Conservation (phyloP, 2,888 invertebrate genomes). For the Apotomis betuletana region DNA sequence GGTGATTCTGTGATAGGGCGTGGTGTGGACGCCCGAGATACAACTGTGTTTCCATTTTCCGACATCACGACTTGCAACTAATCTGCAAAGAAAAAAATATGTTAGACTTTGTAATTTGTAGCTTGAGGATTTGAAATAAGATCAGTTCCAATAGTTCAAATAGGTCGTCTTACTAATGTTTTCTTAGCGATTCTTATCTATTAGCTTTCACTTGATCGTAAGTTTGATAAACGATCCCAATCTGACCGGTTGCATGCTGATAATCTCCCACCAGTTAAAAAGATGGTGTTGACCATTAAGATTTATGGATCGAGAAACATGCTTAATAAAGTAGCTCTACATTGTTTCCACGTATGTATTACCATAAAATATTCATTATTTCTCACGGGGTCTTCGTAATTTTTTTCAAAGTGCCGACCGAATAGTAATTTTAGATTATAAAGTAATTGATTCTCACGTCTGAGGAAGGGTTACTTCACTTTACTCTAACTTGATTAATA, state of each 20-base stretch:
- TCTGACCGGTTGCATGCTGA: conserved; percentile 39
- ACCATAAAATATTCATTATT: conserved; percentile 61
- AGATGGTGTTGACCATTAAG: conserved; percentile 67
- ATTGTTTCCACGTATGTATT: conserved; percentile 63
- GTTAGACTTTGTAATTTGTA: background rate
- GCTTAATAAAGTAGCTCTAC: conserved; percentile 74
- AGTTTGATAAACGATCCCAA: conserved; percentile 44
- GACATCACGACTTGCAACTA: conserved; percentile 71
- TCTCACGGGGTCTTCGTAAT: conserved; percentile 51
- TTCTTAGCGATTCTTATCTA: conserved; percentile 56
- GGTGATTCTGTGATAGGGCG: conserved; percentile 78
- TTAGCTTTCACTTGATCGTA: conserved; percentile 63
- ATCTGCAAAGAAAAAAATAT: conserved; percentile 65
- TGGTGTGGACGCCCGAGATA: conserved; percentile 79
- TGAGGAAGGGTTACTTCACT: background rate
- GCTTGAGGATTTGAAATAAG: background rate
- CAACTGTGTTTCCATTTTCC: conserved; percentile 74
- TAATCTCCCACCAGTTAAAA: conserved; percentile 45
- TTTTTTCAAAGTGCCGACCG: conserved; percentile 12
- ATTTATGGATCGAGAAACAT: conserved; percentile 79
- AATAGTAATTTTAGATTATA: background rate
- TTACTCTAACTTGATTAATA: background rate
- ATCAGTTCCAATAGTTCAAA: conserved; percentile 25
- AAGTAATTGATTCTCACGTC: conserved; percentile 40
- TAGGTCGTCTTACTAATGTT: conserved; percentile 29